Conservation (phyloP, 2,888 invertebrate genomes). For the Blera fallax region DNA sequence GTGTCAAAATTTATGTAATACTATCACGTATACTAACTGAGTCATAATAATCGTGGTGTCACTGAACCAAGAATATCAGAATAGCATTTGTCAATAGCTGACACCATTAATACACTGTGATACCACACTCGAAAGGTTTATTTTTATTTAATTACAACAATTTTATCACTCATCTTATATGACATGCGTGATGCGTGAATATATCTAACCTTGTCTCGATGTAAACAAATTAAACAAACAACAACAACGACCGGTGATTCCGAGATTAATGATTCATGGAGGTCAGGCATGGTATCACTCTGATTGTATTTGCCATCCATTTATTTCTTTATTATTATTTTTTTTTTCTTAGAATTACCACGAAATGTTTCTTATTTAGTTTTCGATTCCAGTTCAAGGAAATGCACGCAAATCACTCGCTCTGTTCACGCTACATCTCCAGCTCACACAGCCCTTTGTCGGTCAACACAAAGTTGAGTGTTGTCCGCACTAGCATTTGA, state of each 20-base stretch:
- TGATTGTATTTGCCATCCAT: constrained; percentile 47
- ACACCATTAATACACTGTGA: neutral
- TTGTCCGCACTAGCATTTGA: neutral
- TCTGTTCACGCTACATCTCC: constrained; percentile 8
- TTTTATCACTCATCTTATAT: constrained; percentile 1
- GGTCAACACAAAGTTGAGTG: constrained; percentile 21
- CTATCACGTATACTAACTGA: too few species aligned
- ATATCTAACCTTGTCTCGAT: constrained; percentile 16
- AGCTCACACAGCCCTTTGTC: constrained; percentile 41
- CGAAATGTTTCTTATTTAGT: constrained; percentile 28
- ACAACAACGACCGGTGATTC: constrained; percentile 39
- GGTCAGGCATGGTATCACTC: constrained; percentile 52
- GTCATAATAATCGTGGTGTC: too few species aligned
- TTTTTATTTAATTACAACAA: neutral
- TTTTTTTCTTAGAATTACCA: constrained; percentile 40
- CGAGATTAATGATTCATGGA: constrained; percentile 64
- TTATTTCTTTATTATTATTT: neutral
- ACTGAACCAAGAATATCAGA: neutral
- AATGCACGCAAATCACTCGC: constrained; percentile 51
- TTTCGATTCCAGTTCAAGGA: constrained; percentile 61
- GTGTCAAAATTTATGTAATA: too few species aligned
- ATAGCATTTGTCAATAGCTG: neutral
- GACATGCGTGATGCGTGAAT: neutral
- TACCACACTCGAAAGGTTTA: neutral
- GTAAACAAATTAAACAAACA: constrained; percentile 62